Evolutionary conservation across 2,888 invertebrate genomes (phyloP).

Genomic region (Heliconius sara): DNA sequence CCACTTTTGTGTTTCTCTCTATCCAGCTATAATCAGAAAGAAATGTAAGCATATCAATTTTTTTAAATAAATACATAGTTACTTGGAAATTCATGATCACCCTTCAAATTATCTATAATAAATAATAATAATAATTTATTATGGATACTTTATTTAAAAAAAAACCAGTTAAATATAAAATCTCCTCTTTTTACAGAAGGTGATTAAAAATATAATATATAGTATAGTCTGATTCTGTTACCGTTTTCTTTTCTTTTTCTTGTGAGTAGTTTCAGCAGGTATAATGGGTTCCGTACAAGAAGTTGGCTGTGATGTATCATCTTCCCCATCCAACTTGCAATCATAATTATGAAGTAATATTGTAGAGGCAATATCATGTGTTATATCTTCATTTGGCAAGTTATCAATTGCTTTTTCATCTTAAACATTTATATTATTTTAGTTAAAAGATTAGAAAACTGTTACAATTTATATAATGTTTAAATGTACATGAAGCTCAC

Average conservation of each 20-base stretch:
- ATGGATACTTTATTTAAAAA: no score
- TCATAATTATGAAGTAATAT: constrained; percentile 73
- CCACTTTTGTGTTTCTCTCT: no score
- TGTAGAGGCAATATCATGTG: constrained; percentile 56
- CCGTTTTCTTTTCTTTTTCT: constrained; percentile 80
- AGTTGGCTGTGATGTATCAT: constrained; percentile 78
- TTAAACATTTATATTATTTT: background rate
- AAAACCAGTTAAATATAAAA: no score
- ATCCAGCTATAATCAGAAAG: no score
- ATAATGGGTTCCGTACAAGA: constrained; percentile 71
- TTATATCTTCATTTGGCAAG: constrained; percentile 67
- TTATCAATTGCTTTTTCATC: constrained; percentile 17
- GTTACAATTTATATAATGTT: constrained; percentile 22
- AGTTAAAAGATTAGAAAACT: background rate
- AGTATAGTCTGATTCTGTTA: background rate
- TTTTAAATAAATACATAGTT: no score
- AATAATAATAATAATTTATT: no score
- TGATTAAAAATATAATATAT: background rate
- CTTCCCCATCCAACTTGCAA: constrained; percentile 71
- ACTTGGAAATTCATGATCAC: no score
- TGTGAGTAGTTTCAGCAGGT: constrained; percentile 65
- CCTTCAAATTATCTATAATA: no score
- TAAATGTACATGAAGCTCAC: constrained; percentile 53
- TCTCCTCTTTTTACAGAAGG: no score
- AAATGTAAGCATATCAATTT: no score